Base-by-base conservation (phyloP, 2,113 vertebrate genomes). In the Labrus mixtus region DNA sequence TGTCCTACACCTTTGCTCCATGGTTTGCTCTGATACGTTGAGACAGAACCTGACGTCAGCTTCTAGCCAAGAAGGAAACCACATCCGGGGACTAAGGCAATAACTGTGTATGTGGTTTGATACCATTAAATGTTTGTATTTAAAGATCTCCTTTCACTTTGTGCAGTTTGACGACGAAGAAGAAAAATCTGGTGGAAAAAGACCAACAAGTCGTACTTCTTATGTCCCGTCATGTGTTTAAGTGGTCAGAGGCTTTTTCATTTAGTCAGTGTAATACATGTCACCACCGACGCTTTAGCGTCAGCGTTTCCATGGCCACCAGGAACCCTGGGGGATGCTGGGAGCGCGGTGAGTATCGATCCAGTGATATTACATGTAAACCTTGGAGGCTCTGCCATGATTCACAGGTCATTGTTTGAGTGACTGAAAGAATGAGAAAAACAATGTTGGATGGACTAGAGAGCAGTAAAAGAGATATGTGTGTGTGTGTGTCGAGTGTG, bases 321-420 rank as follows among this genome's bases (percentile, higher is more conserved):
- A 59, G 51, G 66, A 77, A 79, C 57, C 68, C 51, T 4, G 25
- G 56, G 70, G 63, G 51, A 46, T 16, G 73, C 29, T 48, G 1
- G 10, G 73, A 53, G 73, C 54, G 20, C 17, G 17, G 37, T 1
- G 4, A 58, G 56, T 65, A 88, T 90, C 0, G 81, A 90, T 84
- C 70, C 0, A 5, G 62, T 70, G 72, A 78, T 80, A 82, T 88
- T 80, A 57, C 86, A 78, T 69, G 64, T 80, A 64, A 88, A 75
- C 71, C 84, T 84, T 60, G n/a, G 73, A 78, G 65, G 74, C 73
- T 63, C 8, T 5, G 25, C 51, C 20, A 67, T 80, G 69, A 86
- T 88, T 86, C 78, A 82, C 63, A 70, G 70, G 60, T 78, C 68
- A 79, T 69, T 59, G 57, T 86, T 76, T 25, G 68, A 77, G 61